Conservation (phyloP, 1,140 invertebrate species). For the Heliothis virescens region DNA sequence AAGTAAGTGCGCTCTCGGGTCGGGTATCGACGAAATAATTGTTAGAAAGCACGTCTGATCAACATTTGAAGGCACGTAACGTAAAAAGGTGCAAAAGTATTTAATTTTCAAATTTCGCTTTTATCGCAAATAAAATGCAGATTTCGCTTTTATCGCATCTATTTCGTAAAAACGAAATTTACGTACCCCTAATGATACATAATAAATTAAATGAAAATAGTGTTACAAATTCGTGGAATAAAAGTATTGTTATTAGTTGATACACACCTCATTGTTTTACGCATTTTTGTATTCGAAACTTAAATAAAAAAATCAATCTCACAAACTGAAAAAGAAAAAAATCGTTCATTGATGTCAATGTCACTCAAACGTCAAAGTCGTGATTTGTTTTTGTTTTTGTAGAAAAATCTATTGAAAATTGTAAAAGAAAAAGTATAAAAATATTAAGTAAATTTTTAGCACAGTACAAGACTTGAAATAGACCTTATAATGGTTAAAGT, state of each 20-base stretch:
- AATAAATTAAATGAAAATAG: too few relatives aligned
- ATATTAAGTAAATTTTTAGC: background rate
- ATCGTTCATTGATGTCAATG: background rate
- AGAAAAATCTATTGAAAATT: slow-evolving; percentile 39
- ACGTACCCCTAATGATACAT: too few relatives aligned
- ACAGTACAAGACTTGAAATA: background rate
- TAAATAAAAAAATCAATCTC: too few relatives aligned
- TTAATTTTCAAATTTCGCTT: too few relatives aligned
- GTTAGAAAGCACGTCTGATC: too few relatives aligned
- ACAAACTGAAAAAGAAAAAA: background rate
- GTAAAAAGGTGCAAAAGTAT: too few relatives aligned
- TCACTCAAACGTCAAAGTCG: slow-evolving; percentile 39
- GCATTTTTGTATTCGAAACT: background rate
- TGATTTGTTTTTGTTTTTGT: slow-evolving; percentile 47
- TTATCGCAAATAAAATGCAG: too few relatives aligned
- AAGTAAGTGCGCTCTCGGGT: too few relatives aligned
- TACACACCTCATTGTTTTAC: background rate
- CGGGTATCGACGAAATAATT: too few relatives aligned
- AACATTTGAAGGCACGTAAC: too few relatives aligned
- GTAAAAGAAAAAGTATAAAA: background rate
- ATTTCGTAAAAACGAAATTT: too few relatives aligned
- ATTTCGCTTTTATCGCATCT: too few relatives aligned
- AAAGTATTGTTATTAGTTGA: background rate
- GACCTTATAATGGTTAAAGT: slow-evolving; percentile 71
- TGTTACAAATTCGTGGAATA: background rate